These are phyloP conservation scores for Clarias fuscus DNA, from an alignment of 2,797 vertebrate species.

Conservation along the genomic window DNA sequence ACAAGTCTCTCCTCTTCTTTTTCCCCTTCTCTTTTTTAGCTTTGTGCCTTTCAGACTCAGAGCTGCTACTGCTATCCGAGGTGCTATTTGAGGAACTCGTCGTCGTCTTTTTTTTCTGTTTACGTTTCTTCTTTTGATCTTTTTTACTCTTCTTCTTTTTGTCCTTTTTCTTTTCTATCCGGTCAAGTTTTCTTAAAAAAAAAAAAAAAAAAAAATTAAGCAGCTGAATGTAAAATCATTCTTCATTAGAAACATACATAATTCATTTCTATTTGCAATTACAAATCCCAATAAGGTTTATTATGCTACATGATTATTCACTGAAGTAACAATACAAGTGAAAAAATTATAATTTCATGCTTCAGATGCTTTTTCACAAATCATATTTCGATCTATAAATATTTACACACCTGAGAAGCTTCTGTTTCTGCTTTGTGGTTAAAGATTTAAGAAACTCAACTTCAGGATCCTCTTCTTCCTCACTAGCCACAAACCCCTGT, in stretches of 20 bases:
- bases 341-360: neutral
- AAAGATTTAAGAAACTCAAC: slow-evolving; percentile 97
- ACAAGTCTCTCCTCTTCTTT: slow-evolving; percentile 77
- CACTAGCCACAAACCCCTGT: slow-evolving; percentile 92
- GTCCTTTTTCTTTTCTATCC: slow-evolving; percentile 87
- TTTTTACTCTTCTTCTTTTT: slow-evolving; percentile 77
- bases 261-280: neutral
- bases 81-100: slow-evolving; percentile 71
- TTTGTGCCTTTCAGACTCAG: slow-evolving; percentile 57
- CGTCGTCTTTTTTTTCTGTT: slow-evolving; percentile 73
- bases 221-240: neutral
- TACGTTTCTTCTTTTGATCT: slow-evolving; percentile 82
- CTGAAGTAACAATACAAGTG: neutral
- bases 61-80: slow-evolving; percentile 72
- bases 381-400: neutral
- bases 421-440: slow-evolving; percentile 95
- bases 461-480: slow-evolving; percentile 95
- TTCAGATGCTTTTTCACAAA: neutral
- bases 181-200: slow-evolving; percentile 88
- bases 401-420: slow-evolving; percentile 86
- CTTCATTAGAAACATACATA: neutral
- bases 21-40: slow-evolving; percentile 73
- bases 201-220: neutral
- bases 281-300: neutral
- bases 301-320: neutral